Evolutionary conservation across 2,797 vertebrate species (phyloP), one percentile per base, ranked within the genome.

Genomic region (Danio jaintianensis): DNA sequence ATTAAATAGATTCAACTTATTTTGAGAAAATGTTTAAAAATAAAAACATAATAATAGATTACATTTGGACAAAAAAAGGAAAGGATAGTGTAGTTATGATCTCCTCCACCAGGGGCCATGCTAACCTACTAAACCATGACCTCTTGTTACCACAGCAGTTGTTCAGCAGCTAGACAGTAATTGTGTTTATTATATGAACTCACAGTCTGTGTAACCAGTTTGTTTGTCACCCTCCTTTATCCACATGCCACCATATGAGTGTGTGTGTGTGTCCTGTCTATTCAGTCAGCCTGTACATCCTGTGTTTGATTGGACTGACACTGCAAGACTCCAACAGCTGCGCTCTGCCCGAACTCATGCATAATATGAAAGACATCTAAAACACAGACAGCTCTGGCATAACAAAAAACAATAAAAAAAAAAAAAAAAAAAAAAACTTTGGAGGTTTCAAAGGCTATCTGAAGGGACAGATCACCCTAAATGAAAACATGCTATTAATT

Each of bases 51-150:
- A n/a, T n/a, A 69, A 18, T 38, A 50, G 36, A 12, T 15, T 7
- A 16, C 15, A 38, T 16, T 10, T 16, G 48, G 29, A 52, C 10
- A 38, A 7, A 38, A 7, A n/a, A 10, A 69, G 52, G 7, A 53
- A 53, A 12, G 40, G 22, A 12, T 11, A 15, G 29, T 69, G 67
- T 69, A 18, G 29, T 69, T 18, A 38, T 16, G 0, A 1, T 10
- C 36, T 29, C 42, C 18, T 22, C 70, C 70, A 73, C 53, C 55
- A 73, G 70, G 40, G 55, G 53, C 12, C 55, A 59, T 73, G 7
- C 18, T 45, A 29, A 16, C 70, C 70, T 59, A 45, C 13, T 7
- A 7, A 45, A 58, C 40, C 13, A 2, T 20, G 16, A 71, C 36
- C 6, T 1, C 52, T 20, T 6, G 15, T 53, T 18, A 38, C 4